Evolutionary conservation across 2,797 vertebrate genomes (phyloP).

Genomic region (Rhodeus uyekii): DNA sequence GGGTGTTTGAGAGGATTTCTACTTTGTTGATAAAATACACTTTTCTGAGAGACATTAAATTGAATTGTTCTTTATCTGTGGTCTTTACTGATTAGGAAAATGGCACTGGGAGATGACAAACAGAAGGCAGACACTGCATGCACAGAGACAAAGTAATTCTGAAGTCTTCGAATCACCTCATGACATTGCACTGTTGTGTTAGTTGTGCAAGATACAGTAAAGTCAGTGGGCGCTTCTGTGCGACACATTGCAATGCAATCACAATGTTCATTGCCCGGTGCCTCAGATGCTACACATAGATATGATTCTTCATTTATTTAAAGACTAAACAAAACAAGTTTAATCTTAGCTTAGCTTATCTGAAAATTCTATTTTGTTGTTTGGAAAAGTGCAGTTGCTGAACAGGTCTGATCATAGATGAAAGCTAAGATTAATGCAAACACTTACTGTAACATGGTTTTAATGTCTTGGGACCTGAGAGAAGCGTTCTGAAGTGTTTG

Average conservation of each 20-base stretch:
- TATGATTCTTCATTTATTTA: slow-evolving; percentile 4
- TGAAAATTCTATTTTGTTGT: not conserved
- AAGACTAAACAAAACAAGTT: slow-evolving; percentile 5
- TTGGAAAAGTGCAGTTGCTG: not conserved
- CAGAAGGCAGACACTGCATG: not conserved
- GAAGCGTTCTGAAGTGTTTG: not conserved
- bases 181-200: not conserved
- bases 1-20: slow-evolving; percentile 49
- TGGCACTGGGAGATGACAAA: not conserved
- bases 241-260: not conserved
- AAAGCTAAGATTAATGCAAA: not conserved
- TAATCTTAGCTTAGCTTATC: not conserved
- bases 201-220: not conserved
- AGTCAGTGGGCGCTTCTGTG: not conserved
- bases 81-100: not conserved
- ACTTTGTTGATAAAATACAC: not conserved
- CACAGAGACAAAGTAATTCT: slow-evolving; percentile 18
- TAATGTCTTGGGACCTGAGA: slow-evolving; percentile 27
- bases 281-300: not conserved
- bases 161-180: not conserved
- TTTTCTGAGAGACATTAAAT: not conserved
- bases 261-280: not conserved
- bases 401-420: slow-evolving; percentile 13
- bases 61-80: not conserved
- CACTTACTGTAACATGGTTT: not conserved